Base-by-base conservation (phyloP, 2,888 invertebrate genomes). In the Limnephilus lunatus region DNA sequence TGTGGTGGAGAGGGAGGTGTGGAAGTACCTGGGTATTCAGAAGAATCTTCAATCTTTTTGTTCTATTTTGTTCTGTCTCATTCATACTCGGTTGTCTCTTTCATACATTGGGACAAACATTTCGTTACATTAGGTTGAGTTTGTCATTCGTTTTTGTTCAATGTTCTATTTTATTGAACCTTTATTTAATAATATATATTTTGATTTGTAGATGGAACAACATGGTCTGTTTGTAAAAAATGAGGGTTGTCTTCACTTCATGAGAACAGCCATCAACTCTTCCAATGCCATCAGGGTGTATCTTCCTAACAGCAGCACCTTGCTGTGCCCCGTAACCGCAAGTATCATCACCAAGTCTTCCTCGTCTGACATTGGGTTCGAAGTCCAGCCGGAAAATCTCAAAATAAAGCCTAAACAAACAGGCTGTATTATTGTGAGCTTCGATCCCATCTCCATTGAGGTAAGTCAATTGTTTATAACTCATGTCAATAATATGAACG, bases 181-280 rank as follows among this genome's bases (percentile, higher is more conserved):
- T 7, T 44, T 44, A 44, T 44, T 44, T 12, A 44, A 11, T 12
- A 11, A 44, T 2, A 11, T 44, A 44, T 12, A 48, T 53, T 82
- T 91, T 32, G 85, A 30, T 89, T 83, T 44, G 0, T 32, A 91
- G 91, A 91, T 91, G 91, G 53, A 83, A 15, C 89, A 82, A 80
- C 85, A 89, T n/a, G 83, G 89, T 19, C 14, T 91, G 5, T 91
- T 39, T 14, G 83, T 68, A 19, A 91, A 82, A 30, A 81, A 89
- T n/a, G 91, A 91, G 3, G 35, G n/a, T 39, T 83, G 83, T 30
- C 44, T 91, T 35, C 80, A 91, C 53, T 91, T 91, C 80, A 80
- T 82, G 83, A 85, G 89, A 5, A 89, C 89, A 2, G 48, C 85
- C 12, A 80, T 92, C 15, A 83, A 81, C n/a, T 35, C 81, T n/a